phyloP scores from a whole-genome alignment of 2,888 invertebrate species.

The Eristalis pertinax region DNA sequence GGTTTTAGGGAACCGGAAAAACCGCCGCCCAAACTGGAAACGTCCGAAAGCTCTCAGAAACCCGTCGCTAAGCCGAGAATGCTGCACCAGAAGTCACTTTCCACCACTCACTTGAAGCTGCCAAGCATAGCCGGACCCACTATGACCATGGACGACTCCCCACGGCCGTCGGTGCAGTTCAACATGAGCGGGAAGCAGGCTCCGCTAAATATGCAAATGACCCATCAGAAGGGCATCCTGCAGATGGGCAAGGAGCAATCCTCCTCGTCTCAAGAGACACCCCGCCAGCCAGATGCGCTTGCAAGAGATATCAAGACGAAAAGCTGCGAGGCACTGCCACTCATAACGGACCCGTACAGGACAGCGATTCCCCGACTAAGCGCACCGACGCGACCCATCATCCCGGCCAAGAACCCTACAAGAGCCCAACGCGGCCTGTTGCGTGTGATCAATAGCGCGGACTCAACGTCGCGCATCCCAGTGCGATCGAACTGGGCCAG shows the following conservation, averaged over 20 bases:
- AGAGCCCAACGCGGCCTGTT: slow-evolving; percentile 79
- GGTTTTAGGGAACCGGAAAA: slow-evolving; percentile 80
- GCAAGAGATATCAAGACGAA: slow-evolving; percentile 74
- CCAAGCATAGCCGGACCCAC: slow-evolving; percentile 69
- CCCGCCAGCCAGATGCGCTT: slow-evolving; percentile 9
- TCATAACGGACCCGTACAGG: slow-evolving; percentile 77
- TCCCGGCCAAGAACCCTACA: slow-evolving; percentile 79
- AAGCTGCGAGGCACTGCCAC: slow-evolving; percentile 78
- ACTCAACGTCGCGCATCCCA: slow-evolving; percentile 75
- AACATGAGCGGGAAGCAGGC: slow-evolving; percentile 78
- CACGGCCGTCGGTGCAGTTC: slow-evolving; percentile 80
- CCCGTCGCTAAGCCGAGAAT: slow-evolving; percentile 74
- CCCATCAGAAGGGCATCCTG: slow-evolving; percentile 78
- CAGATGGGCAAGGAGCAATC: slow-evolving; percentile 77
- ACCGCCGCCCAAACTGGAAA: background rate
- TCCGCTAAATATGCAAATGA: slow-evolving; percentile 75
- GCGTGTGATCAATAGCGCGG: slow-evolving; percentile 77
- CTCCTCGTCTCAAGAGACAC: slow-evolving; percentile 77
- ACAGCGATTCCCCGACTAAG: slow-evolving; percentile 78
- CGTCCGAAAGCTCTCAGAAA: slow-evolving; percentile 47
- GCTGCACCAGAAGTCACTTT: slow-evolving; percentile 76
- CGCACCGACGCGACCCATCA: slow-evolving; percentile 75
- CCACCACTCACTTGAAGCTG: slow-evolving; percentile 74
- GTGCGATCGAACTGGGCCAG: slow-evolving; percentile 78
- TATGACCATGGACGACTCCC: slow-evolving; percentile 77